Percentiles rank a stretch among this genome's conserved stretches.
phyloP scores from a whole-genome alignment of 2,888 invertebrate species.

The Fissipunctia ypsillon region DNA sequence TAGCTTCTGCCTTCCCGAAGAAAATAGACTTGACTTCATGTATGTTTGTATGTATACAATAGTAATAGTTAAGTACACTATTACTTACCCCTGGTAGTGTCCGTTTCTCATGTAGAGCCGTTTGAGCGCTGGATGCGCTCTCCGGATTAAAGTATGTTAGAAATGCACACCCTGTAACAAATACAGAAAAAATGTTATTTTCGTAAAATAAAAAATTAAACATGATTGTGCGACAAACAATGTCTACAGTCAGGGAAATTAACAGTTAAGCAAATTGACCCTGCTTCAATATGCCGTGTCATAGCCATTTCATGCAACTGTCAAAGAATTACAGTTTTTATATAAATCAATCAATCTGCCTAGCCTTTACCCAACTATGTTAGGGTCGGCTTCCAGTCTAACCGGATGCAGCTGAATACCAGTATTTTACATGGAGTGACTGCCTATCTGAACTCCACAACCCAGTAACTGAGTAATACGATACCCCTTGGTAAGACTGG shows the following conservation, averaged over 20 bases:
- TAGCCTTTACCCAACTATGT: too few relatives aligned
- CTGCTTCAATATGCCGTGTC: not conserved
- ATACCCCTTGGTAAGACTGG: too few relatives aligned
- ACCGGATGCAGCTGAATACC: too few relatives aligned
- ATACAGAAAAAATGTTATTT: not conserved
- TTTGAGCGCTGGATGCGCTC: slow-evolving; percentile 97
- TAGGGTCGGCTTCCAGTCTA: too few relatives aligned
- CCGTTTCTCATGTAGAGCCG: slow-evolving; percentile 99
- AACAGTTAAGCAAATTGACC: not conserved
- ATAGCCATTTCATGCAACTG: not conserved
- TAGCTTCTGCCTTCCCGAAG: too few relatives aligned
- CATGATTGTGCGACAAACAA: not conserved
- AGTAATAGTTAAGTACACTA: slow-evolving; percentile 8
- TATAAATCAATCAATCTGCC: too few relatives aligned
- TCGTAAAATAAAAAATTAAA: not conserved
- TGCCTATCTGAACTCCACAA: too few relatives aligned
- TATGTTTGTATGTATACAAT: not conserved
- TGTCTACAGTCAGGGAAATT: not conserved
- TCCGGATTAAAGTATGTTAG: slow-evolving; percentile 99
- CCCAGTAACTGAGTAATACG: too few relatives aligned
- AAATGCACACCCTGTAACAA: slow-evolving; percentile 98
- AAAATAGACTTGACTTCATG: not conserved
- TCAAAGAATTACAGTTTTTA: not conserved
- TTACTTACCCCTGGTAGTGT: slow-evolving; percentile 99
- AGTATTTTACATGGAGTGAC: too few relatives aligned